Conservation (phyloP, 2,797 vertebrate genomes). For the Onychomys leucogaster region DNA sequence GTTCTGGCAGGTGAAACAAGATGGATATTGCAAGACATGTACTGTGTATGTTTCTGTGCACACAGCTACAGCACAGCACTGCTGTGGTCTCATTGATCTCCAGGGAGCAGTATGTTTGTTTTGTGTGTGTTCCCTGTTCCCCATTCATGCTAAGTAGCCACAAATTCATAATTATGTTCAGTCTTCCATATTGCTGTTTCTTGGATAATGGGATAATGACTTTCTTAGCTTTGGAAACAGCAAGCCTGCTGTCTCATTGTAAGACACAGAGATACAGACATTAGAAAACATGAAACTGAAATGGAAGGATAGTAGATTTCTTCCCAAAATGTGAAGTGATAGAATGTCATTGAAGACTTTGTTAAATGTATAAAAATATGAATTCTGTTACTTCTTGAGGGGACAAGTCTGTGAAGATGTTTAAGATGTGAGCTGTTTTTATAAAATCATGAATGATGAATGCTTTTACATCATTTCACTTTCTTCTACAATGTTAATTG, state of each 20-base stretch:
- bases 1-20: neutral
- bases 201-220: neutral
- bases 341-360: neutral
- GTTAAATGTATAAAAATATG: neutral
- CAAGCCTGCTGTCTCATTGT: neutral
- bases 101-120: neutral
- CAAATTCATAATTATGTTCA: neutral
- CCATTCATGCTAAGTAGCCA: neutral
- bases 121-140: neutral
- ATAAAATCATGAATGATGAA: neutral
- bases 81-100: neutral
- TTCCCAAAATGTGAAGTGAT: neutral
- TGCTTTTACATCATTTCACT: neutral
- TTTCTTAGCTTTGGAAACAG: slow-evolving; percentile 49
- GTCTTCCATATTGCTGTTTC: neutral
- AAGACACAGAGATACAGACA: neutral
- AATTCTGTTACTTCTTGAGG: neutral
- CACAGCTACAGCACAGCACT: neutral
- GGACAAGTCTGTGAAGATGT: neutral
- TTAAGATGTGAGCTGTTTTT: neutral
- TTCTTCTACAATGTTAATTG: neutral
- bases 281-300: neutral
- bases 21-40: neutral
- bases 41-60: neutral
- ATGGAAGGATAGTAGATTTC: slow-evolving; percentile 10